Percentiles rank a stretch among this genome's conserved stretches.
These are phyloP conservation scores for Rhyacophila evoluta DNA, from an alignment of 2,888 invertebrate species.

Conservation along the genomic window DNA sequence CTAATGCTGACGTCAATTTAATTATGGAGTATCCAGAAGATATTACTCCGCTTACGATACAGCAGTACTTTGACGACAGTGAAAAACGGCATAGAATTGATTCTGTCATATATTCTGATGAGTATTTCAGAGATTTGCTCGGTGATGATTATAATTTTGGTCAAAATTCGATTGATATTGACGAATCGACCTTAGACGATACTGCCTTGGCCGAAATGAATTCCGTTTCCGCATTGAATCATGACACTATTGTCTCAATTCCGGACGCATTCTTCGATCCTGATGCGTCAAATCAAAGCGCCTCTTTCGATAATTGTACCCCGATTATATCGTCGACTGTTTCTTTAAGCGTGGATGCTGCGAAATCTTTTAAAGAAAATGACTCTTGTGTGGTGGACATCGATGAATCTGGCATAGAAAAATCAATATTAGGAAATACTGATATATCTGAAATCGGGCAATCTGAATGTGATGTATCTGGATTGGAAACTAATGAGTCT, in stretches of 20 bases:
- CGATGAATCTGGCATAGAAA: neutral
- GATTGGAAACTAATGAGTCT: too few relatives aligned
- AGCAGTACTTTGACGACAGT: constrained; percentile 33
- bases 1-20: constrained; percentile 63
- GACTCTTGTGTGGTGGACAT: neutral
- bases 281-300: neutral
- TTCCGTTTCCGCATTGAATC: constrained; percentile 30
- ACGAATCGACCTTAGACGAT: constrained; percentile 37
- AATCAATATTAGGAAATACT: too few relatives aligned
- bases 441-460: too few relatives aligned
- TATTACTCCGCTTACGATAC: constrained; percentile 58
- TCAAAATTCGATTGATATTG: constrained; percentile 38
- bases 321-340: constrained; percentile 53
- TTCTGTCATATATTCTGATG: neutral
- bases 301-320: constrained; percentile 45
- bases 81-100: neutral
- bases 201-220: constrained; percentile 35
- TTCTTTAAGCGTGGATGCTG: constrained; percentile 38
- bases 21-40: constrained; percentile 64
- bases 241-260: constrained; percentile 40
- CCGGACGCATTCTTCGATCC: constrained; percentile 34
- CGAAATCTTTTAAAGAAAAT: neutral
- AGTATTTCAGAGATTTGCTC: neutral
- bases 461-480: too few relatives aligned
- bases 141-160: neutral